Evolutionary conservation across 2,888 invertebrate genomes (phyloP).

Genomic region (Drosophila nigricruria): DNA sequence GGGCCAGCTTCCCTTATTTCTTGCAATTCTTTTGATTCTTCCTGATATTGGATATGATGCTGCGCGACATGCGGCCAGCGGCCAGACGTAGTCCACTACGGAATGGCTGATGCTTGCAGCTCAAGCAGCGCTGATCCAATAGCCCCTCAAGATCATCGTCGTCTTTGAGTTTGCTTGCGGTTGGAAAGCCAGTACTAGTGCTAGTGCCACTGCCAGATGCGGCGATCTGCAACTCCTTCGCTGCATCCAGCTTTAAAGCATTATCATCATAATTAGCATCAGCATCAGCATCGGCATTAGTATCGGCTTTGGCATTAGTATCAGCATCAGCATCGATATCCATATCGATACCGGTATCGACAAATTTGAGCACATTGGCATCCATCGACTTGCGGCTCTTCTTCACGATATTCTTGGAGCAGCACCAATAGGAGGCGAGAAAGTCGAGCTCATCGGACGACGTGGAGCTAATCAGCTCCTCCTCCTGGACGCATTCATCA

Average conservation of each 20-base stretch:
- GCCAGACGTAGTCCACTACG: conserved; percentile 8
- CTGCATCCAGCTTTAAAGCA: background rate
- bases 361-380: background rate
- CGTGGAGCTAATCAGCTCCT: background rate
- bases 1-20: conserved; percentile 29
- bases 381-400: background rate
- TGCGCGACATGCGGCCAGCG: conserved; percentile 28
- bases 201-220: background rate
- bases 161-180: background rate
- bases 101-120: conserved; percentile 18
- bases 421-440: conserved; percentile 38
- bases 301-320: background rate
- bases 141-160: background rate
- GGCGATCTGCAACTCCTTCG: background rate
- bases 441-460: conserved; percentile 58
- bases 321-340: background rate
- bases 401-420: conserved; percentile 11
- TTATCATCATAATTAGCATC: background rate
- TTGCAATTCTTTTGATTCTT: conserved; percentile 53
- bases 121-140: conserved; percentile 15
- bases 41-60: conserved; percentile 32
- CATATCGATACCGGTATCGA: background rate
- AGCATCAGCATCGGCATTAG: background rate
- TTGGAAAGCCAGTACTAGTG: background rate
- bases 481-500: conserved; percentile 21